Evolutionary conservation across 2,113 vertebrate species (phyloP).

Genomic region (Delphinapterus leucas): DNA sequence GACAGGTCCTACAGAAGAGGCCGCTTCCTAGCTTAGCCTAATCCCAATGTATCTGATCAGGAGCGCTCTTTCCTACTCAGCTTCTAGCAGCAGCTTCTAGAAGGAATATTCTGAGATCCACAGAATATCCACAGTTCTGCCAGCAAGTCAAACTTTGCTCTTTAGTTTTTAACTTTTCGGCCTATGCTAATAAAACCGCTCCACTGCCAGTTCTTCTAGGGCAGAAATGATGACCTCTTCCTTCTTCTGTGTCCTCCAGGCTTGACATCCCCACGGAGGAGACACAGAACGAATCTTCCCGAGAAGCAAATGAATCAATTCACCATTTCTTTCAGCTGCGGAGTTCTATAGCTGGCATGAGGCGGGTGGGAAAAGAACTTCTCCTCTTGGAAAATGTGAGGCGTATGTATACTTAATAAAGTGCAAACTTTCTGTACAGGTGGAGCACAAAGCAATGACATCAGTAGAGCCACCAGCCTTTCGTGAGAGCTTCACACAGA

Average conservation of each 20-base stretch:
- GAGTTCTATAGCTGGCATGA: background rate
- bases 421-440: background rate
- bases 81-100: background rate
- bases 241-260: background rate
- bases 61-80: background rate
- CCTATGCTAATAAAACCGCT: background rate
- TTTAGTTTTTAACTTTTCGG: background rate
- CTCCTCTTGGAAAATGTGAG: conserved; percentile 54
- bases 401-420: conserved; percentile 44
- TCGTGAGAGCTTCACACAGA: background rate
- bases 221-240: background rate
- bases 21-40: background rate
- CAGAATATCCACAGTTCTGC: background rate
- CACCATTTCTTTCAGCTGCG: background rate
- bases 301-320: background rate
- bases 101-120: background rate
- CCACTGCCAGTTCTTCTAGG: background rate
- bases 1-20: background rate
- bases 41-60: background rate
- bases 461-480: background rate
- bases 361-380: background rate
- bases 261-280: background rate
- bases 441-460: background rate
- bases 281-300: background rate
- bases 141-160: background rate